phyloP scores from a whole-genome alignment of 2,888 invertebrate species.

The Aphidoletes aphidimyza region DNA sequence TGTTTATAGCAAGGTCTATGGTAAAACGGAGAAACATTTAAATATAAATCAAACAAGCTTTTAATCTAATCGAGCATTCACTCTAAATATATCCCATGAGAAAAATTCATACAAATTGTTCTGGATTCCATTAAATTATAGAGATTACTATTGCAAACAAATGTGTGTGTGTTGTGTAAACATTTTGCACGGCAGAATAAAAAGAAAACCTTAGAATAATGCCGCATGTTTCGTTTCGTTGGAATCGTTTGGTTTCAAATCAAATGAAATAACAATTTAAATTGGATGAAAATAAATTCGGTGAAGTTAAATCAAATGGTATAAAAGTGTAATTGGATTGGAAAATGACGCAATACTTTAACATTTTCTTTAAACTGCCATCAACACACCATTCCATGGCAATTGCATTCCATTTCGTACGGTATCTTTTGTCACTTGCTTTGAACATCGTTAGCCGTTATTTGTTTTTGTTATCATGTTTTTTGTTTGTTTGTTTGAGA shows the following conservation, averaged over 20 bases:
- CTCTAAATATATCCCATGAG: background rate
- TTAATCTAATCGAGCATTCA: background rate
- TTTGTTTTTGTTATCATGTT: background rate
- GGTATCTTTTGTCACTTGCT: background rate
- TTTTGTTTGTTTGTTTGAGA: background rate
- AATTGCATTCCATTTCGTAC: background rate
- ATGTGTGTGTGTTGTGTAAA: too few relatives aligned
- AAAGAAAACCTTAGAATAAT: too few relatives aligned
- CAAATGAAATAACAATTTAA: constrained; percentile 5
- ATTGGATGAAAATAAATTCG: constrained; percentile 11
- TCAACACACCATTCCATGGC: background rate
- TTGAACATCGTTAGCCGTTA: background rate
- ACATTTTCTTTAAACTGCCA: background rate
- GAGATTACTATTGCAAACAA: too few relatives aligned
- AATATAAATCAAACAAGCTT: background rate
- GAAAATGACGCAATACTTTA: background rate
- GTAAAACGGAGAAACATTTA: background rate
- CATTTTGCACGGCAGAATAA: too few relatives aligned
- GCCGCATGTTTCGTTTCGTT: background rate
- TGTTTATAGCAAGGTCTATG: background rate
- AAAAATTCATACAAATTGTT: background rate
- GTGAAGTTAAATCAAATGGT: background rate
- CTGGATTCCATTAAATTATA: constrained; percentile 17
- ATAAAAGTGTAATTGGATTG: constrained; percentile 44
- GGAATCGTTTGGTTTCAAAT: background rate